Evolutionary conservation across 2,113 vertebrate species (phyloP).

Genomic region (Colaptes auratus): DNA sequence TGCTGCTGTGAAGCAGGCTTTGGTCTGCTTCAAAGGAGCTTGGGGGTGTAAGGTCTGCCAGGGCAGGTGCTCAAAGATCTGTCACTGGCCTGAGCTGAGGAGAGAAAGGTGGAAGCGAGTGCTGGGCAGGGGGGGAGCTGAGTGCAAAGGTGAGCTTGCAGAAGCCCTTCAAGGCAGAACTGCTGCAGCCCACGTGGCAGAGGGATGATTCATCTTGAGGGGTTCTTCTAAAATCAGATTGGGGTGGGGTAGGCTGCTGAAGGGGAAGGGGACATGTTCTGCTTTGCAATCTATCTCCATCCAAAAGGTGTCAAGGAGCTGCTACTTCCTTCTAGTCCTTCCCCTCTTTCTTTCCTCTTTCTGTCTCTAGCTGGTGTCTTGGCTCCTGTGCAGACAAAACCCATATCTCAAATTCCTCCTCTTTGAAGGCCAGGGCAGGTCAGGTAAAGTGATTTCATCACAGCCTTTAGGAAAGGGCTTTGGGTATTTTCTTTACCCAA

Average conservation of each 20-base stretch:
- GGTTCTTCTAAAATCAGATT: conserved; percentile 28
- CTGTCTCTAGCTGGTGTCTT: conserved; percentile 20
- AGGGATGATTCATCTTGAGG: neutral
- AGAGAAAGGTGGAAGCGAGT: neutral
- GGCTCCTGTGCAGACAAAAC: conserved; percentile 20
- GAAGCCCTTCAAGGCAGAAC: neutral
- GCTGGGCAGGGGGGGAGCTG: neutral
- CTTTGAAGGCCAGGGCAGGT: neutral
- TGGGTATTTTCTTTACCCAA: neutral
- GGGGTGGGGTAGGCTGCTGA: neutral
- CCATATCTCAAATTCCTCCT: conserved; percentile 30
- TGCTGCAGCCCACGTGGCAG: neutral
- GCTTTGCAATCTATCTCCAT: conserved; percentile 56
- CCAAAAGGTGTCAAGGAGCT: conserved; percentile 59
- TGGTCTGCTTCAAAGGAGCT: neutral
- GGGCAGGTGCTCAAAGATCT: neutral
- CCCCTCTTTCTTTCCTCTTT: conserved; percentile 66
- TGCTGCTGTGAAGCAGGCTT: neutral
- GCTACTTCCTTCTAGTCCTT: conserved; percentile 59
- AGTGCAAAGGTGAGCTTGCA: neutral
- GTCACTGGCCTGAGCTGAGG: neutral
- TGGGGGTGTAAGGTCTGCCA: neutral
- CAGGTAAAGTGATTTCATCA: neutral
- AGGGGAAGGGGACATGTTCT: conserved; percentile 57
- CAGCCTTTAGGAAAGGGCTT: neutral